Conservation (phyloP, 1,140 invertebrate genomes). For the Rhopalosiphum maidis region DNA sequence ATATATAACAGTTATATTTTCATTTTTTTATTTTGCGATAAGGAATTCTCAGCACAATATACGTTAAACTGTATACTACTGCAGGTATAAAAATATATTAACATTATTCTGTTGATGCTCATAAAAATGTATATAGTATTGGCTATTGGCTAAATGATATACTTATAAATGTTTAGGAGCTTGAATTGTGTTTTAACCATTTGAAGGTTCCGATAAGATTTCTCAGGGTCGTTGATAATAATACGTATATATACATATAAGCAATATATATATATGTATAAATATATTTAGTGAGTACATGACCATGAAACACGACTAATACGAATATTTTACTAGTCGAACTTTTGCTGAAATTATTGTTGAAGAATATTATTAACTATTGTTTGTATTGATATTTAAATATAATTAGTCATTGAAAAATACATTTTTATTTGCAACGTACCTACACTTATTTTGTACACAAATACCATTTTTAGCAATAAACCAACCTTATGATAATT, state of each 20-base stretch:
- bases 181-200: neutral
- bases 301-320: neutral
- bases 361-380: neutral
- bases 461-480: neutral
- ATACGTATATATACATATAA: neutral
- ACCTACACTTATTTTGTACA: neutral
- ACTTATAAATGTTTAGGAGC: neutral
- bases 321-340: neutral
- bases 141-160: neutral
- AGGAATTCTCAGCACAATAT: neutral
- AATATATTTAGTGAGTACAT: neutral
- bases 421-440: neutral
- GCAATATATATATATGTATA: neutral
- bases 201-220: neutral
- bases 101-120: neutral
- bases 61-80: neutral
- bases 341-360: neutral
- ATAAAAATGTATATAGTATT: neutral
- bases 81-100: conserved; percentile 14
- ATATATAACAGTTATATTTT: neutral
- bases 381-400: neutral
- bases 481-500: neutral
- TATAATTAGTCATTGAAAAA: neutral
- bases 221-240: neutral
- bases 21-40: neutral